A percentile compares a stretch with the other conserved stretches of the same genome.
Evolutionary conservation across 2,888 invertebrate genomes (phyloP).

Genomic region (Ormia ochracea): DNA sequence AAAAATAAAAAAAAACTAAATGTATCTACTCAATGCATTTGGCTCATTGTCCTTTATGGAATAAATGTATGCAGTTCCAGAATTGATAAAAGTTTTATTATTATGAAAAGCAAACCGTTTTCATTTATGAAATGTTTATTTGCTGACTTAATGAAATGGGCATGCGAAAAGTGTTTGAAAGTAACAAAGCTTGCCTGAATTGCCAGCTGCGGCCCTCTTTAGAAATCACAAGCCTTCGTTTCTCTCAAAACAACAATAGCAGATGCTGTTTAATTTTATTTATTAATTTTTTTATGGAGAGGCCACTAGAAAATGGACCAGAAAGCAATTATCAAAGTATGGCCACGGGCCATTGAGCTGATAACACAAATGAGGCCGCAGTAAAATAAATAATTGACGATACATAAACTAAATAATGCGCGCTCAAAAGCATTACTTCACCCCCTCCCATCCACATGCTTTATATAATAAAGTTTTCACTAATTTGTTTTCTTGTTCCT

Average conservation of each 20-base stretch:
- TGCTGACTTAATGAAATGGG: too few relatives aligned
- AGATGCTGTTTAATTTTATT: too few relatives aligned
- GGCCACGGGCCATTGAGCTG: slow-evolving; percentile 74
- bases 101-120: too few relatives aligned
- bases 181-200: too few relatives aligned
- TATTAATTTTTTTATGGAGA: slow-evolving; percentile 42
- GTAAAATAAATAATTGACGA: slow-evolving; percentile 75
- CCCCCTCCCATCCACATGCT: not conserved
- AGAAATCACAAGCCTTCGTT: too few relatives aligned
- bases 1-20: too few relatives aligned
- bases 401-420: slow-evolving; percentile 10
- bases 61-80: too few relatives aligned
- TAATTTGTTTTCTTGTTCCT: not conserved
- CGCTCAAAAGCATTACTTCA: not conserved
- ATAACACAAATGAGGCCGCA: slow-evolving; percentile 76
- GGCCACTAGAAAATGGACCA: slow-evolving; percentile 59
- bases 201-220: too few relatives aligned
- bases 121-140: too few relatives aligned
- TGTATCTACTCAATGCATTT: not conserved
- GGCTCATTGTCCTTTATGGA: not conserved
- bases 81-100: slow-evolving; percentile 54
- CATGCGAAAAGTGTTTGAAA: too few relatives aligned
- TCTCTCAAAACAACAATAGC: too few relatives aligned
- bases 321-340: slow-evolving; percentile 73
- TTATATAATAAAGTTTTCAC: not conserved